Evolutionary conservation across 2,113 vertebrate species (phyloP).

Genomic region (Dascyllus trimaculatus): DNA sequence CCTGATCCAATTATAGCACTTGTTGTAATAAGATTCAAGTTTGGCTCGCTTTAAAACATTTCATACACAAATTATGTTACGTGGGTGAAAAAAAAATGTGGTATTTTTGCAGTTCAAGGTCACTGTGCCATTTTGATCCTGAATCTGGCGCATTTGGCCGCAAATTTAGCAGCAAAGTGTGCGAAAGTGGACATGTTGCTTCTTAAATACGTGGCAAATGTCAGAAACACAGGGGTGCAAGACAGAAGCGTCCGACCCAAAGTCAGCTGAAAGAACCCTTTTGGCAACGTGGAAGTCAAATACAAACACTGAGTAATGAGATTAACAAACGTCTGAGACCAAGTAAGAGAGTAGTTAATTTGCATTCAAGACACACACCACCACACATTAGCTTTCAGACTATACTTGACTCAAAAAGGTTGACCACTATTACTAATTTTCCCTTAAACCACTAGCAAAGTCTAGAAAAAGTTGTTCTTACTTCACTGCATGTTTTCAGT

Average conservation of each 20-base stretch:
- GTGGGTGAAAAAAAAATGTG: slow-evolving; percentile 20
- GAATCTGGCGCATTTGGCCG: slow-evolving; percentile 15
- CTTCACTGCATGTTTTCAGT: slow-evolving; percentile 27
- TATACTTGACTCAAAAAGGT: not conserved
- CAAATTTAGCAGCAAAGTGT: slow-evolving; percentile 1
- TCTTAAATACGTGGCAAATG: not conserved
- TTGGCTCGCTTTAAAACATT: slow-evolving; percentile 73
- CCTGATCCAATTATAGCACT: slow-evolving; percentile 81
- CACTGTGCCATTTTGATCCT: slow-evolving; percentile 36
- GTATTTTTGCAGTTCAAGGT: slow-evolving; percentile 53
- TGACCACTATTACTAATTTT: not conserved
- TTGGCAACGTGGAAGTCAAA: not conserved
- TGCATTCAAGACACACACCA: slow-evolving; percentile 31
- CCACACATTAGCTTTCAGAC: slow-evolving; percentile 27
- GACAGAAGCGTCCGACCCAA: slow-evolving; percentile 13
- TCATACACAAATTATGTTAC: slow-evolving; percentile 58
- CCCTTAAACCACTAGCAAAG: slow-evolving; percentile 24
- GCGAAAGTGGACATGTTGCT: not conserved
- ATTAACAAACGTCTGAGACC: not conserved
- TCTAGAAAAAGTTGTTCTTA: slow-evolving; percentile 28
- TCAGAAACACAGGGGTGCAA: not conserved
- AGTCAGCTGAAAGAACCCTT: slow-evolving; percentile 13
- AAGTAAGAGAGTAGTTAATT: slow-evolving; percentile 10
- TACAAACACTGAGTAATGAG: not conserved
- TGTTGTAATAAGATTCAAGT: slow-evolving; percentile 77